Percentiles rank a stretch among this genome's conserved stretches.
These are phyloP conservation scores for Podarcis lilfordi DNA, from an alignment of 2,797 vertebrate species.

Conservation along the genomic window DNA sequence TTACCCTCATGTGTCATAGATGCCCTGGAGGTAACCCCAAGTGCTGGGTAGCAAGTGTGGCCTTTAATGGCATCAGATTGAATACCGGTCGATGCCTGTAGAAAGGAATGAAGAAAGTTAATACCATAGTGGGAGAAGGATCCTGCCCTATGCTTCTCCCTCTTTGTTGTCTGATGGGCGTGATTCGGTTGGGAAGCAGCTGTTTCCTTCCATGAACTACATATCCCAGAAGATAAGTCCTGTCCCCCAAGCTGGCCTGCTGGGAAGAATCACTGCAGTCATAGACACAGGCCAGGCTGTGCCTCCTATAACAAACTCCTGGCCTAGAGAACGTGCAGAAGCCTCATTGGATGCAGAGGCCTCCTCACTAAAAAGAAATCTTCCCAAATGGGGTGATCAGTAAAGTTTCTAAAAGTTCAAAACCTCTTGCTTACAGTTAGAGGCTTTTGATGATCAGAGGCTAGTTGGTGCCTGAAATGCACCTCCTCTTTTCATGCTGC, in stretches of 20 bases:
- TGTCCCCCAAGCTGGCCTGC: too few species aligned
- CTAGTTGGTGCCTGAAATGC: not conserved
- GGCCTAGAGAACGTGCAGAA: not conserved
- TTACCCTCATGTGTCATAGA: not conserved
- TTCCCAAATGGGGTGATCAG: not conserved
- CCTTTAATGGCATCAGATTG: constrained; percentile 9
- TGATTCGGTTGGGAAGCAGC: too few species aligned
- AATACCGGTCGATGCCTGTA: constrained; percentile 28
- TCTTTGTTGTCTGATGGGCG: not conserved
- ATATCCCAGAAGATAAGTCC: too few species aligned
- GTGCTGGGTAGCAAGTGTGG: not conserved
- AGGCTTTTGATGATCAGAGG: not conserved
- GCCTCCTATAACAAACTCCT: not conserved
- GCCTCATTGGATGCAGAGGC: not conserved
- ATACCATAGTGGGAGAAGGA: not conserved
- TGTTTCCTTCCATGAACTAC: too few species aligned
- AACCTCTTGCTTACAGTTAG: not conserved
- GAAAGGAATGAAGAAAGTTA: not conserved
- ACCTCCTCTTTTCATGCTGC: not conserved
- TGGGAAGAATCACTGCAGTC: too few species aligned
- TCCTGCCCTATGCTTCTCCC: not conserved
- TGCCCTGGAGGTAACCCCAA: not conserved
- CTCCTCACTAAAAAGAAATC: too few species aligned
- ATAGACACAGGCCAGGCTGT: too few species aligned
- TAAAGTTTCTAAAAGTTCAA: not conserved